These are phyloP conservation scores for Chymomyza procnemis DNA, from an alignment of 2,888 invertebrate species.

Conservation along the genomic window DNA sequence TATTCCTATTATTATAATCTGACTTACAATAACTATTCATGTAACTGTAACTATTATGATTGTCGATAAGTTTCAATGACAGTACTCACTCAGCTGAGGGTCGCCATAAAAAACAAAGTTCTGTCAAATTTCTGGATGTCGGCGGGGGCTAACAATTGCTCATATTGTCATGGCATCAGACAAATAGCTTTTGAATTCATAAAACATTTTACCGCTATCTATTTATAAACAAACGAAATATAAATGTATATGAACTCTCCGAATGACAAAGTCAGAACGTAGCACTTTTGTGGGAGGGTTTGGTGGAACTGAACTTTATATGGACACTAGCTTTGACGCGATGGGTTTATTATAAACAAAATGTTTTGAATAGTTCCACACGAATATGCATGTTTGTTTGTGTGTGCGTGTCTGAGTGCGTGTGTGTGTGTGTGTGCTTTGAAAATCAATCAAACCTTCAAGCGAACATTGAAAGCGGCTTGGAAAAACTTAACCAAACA, in stretches of 20 bases:
- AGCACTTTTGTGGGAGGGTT: neutral
- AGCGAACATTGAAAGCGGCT: neutral
- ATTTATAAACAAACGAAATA: neutral
- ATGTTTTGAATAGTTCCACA: constrained; percentile 58
- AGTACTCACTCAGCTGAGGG: neutral
- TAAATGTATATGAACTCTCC: neutral
- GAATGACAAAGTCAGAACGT: constrained; percentile 12
- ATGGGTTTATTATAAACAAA: constrained; percentile 62
- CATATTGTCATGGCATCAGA: neutral
- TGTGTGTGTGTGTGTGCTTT: neutral
- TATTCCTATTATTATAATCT: neutral
- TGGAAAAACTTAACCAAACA: neutral
- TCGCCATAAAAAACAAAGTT: constrained; percentile 37
- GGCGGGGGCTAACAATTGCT: neutral
- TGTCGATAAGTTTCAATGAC: neutral
- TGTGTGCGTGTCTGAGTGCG: neutral
- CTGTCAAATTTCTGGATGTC: neutral
- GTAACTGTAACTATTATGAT: neutral
- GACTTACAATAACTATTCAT: neutral
- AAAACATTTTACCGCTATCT: neutral
- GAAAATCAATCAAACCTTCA: neutral
- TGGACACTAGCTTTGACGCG: neutral
- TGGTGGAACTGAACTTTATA: no score
- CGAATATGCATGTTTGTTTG: neutral
- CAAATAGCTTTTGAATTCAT: neutral